These are phyloP conservation scores for Ceyx margarethae DNA, from an alignment of 2,113 vertebrate species.

Conservation along the genomic window DNA sequence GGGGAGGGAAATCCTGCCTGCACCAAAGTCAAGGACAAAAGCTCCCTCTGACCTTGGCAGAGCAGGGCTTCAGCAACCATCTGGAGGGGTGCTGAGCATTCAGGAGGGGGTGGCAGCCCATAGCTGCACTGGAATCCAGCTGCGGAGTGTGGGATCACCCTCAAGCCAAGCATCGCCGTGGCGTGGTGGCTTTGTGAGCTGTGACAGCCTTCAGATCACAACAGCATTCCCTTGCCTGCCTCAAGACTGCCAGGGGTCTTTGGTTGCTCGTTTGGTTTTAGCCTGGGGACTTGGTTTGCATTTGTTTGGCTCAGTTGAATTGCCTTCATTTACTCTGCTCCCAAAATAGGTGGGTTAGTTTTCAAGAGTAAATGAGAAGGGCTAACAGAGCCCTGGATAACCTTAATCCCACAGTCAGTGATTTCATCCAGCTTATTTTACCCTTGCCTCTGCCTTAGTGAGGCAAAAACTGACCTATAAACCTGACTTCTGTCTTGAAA, in stretches of 20 bases:
- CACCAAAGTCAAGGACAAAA: background rate
- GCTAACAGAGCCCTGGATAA: background rate
- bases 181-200: background rate
- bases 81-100: fast-evolving
- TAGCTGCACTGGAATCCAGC: background rate
- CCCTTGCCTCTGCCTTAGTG: background rate
- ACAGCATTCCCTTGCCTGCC: background rate
- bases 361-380: background rate
- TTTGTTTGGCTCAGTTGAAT: background rate
- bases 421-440: background rate
- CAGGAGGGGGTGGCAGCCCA: background rate
- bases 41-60: background rate
- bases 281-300: background rate
- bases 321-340: background rate
- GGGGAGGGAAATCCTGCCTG: conserved; percentile 31
- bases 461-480: background rate
- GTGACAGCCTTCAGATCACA: fast-evolving
- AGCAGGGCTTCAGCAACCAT: background rate
- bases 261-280: background rate
- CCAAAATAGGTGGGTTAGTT: background rate
- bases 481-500: background rate
- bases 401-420: background rate
- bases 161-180: fast-evolving
- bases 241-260: background rate
- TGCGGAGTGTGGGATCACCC: background rate